These are phyloP conservation scores for Leptopilina boulardi DNA, from an alignment of 1,140 invertebrate genomes.

Conservation along the genomic window DNA sequence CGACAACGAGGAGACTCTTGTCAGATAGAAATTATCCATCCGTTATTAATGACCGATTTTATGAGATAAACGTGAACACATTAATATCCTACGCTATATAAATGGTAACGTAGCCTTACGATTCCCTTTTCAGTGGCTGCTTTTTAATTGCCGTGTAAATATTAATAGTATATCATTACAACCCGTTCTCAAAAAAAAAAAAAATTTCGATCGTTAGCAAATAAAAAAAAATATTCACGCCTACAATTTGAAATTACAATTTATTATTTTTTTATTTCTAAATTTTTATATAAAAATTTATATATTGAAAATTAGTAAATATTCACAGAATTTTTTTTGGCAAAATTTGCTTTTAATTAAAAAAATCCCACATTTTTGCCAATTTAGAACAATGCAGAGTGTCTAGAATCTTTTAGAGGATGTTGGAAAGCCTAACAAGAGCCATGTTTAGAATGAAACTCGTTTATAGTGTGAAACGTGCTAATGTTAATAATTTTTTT, in stretches of 20 bases:
- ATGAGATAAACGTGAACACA: conserved; percentile 26
- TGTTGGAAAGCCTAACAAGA: conserved; percentile 20
- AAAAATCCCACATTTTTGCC: not conserved
- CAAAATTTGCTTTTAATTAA: not conserved
- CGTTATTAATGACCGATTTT: conserved; percentile 26
- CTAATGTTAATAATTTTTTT: conserved; percentile 30
- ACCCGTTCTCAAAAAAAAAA: not conserved
- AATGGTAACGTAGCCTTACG: not conserved
- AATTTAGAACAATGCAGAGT: conserved; percentile 16
- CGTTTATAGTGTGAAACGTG: conserved; percentile 15
- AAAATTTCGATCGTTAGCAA: conserved; percentile 11
- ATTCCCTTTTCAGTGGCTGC: conserved; percentile 14
- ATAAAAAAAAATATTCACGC: not conserved
- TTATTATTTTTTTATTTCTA: no score
- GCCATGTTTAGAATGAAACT: conserved; percentile 8
- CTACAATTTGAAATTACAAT: no score
- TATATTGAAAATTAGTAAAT: no score
- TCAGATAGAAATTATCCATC: conserved; percentile 27
- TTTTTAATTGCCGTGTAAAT: conserved; percentile 13
- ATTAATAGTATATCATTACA: conserved; percentile 25
- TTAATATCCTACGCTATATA: conserved; percentile 3
- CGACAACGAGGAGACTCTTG: not conserved
- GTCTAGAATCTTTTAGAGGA: not conserved
- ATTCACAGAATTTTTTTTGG: not conserved
- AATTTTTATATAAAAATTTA: no score